Conservation (phyloP, 2,797 vertebrate species). For the Enteromius trimaculatus region DNA sequence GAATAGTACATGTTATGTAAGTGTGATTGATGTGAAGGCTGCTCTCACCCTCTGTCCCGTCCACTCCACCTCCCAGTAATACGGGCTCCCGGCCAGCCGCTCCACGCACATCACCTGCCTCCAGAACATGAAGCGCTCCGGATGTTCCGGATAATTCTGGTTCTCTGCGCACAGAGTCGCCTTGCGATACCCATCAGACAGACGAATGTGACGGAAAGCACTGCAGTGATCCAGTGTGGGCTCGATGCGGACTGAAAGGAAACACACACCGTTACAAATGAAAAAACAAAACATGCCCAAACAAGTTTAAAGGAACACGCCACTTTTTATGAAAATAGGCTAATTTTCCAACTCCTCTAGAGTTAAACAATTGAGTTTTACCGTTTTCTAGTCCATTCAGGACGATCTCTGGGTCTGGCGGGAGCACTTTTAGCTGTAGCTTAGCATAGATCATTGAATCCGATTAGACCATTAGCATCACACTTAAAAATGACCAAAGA, state of each 20-base stretch:
- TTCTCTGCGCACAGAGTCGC: conserved; percentile 72
- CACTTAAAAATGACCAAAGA: no score
- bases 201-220: conserved; percentile 71
- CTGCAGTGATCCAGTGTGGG: conserved; percentile 77
- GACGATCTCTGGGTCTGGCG: no score
- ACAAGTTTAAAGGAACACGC: no score
- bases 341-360: no score
- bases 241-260: conserved; percentile 70
- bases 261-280: background rate
- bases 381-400: no score
- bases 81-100: conserved; percentile 75
- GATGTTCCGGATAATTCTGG: conserved; percentile 71
- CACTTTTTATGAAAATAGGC: no score
- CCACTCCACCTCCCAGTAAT: conserved; percentile 84
- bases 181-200: conserved; percentile 71
- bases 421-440: no score
- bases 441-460: no score
- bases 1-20: no score
- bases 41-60: conserved; percentile 71
- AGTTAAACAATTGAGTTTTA: no score
- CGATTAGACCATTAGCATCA: no score
- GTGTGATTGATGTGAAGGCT: no score
- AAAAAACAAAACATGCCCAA: background rate
- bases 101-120: conserved; percentile 79
- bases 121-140: conserved; percentile 79